Percentiles rank a stretch among this genome's conserved stretches.
phyloP scores from a whole-genome alignment of 1,140 invertebrate species.

The Campoletis sonorensis region DNA sequence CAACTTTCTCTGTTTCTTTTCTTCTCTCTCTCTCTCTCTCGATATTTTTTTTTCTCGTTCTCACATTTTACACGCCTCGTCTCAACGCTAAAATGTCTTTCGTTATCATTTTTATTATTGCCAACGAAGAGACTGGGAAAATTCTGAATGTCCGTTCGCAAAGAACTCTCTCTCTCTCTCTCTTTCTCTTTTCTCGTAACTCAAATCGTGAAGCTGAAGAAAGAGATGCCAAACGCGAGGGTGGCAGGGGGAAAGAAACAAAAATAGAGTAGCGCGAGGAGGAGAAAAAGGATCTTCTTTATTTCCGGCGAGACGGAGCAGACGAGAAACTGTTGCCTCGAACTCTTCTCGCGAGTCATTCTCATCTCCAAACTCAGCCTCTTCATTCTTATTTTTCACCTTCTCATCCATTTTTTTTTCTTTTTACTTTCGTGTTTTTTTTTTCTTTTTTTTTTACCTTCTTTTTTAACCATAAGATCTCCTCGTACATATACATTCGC shows the following conservation, averaged over 20 bases:
- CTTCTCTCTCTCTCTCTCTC: not conserved
- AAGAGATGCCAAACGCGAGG: not conserved
- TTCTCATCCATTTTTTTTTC: not conserved
- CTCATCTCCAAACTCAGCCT: constrained; percentile 13
- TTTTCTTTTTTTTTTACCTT: no score
- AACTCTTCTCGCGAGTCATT: constrained; percentile 7
- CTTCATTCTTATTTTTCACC: constrained; percentile 17
- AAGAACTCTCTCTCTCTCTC: not conserved
- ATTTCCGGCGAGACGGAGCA: constrained; percentile 37
- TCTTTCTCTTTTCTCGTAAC: constrained; percentile 20
- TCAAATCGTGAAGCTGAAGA: constrained; percentile 27
- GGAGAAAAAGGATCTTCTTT: constrained; percentile 24
- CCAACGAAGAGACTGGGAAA: constrained; percentile 3
- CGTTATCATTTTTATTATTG: constrained; percentile 43
- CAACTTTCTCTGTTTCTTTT: not conserved
- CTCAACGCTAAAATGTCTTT: constrained; percentile 20
- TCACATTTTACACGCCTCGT: not conserved
- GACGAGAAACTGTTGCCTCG: not conserved
- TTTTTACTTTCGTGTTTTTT: no score
- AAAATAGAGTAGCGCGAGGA: not conserved
- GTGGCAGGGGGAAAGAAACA: not conserved
- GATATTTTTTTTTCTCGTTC: not conserved
- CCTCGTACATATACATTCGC: not conserved
- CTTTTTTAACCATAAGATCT: not conserved
- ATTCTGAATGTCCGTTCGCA: not conserved